Conservation (phyloP, 2,113 vertebrate species). For the Pollimyrus isidori region DNA sequence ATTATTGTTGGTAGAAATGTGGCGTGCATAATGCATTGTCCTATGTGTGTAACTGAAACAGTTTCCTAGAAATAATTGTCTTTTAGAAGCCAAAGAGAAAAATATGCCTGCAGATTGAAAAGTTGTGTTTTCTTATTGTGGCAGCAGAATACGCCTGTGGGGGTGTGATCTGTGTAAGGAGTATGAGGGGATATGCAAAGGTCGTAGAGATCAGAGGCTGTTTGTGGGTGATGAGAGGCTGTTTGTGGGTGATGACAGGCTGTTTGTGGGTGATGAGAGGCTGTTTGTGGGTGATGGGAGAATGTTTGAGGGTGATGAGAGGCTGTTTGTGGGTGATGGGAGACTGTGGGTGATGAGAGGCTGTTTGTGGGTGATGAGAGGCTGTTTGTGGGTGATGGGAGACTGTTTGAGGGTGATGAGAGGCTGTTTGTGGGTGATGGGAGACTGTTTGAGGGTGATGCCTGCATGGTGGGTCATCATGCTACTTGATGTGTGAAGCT, state of each 20-base stretch:
- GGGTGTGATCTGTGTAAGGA: not conserved
- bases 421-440: not conserved
- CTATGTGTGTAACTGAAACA: not conserved
- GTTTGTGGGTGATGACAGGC: too few species aligned
- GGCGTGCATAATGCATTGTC: not conserved
- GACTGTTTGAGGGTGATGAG: not conserved
- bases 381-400: not conserved
- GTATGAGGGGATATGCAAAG: not conserved
- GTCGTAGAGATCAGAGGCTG: not conserved
- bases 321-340: too few species aligned
- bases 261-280: not conserved
- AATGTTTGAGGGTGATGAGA: too few species aligned
- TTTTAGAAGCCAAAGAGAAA: not conserved
- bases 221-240: too few species aligned
- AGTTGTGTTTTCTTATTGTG: not conserved
- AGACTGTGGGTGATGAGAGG: too few species aligned
- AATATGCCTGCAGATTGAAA: not conserved
- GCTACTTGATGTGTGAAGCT: not conserved
- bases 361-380: too few species aligned
- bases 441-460: not conserved
- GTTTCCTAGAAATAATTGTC: not conserved
- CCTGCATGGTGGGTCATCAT: not conserved
- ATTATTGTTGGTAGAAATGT: not conserved
- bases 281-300: not conserved
- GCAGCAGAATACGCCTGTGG: not conserved